Base-by-base conservation (phyloP, 2,888 invertebrate genomes). In the Agrochola circellaris region DNA sequence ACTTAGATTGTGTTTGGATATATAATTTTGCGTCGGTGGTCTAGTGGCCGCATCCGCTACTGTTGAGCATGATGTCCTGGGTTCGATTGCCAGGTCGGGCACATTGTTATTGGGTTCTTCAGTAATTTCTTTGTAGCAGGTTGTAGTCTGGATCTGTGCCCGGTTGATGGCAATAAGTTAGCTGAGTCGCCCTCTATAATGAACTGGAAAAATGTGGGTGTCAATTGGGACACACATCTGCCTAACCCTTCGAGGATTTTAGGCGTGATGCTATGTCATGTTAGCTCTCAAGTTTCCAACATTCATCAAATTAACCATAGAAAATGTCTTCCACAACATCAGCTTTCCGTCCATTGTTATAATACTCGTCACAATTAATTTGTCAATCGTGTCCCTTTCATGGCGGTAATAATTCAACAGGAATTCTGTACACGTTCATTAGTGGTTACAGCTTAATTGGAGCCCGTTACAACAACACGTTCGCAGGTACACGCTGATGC, bases 391-490 rank as follows among this genome's bases (percentile, higher is more conserved):
- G 69, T 77, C 67, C 77, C 75, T 72, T 77, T 79, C 75, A 73
- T 69, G 74, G 38, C 64, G 73, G 60, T 77, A 73, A 83, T 82
- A 77, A 78, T 81, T 73, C 74, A 73, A 65, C 72, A 62, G 68
- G 68, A 72, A 74, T 84, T 65, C 75, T 48, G 71, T 75, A 54
- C 68, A 73, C 51, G 61, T 81, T 87, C 82, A 85, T 88, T 87
- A 84, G 79, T 75, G 82, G 67, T 81, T 83, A 78, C 83, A 70
- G 81, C 75, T 75, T 85, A 88, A 87, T 86, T 88, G 86, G 77
- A 75, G 23, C 75, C 76, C 65, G 84, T 77, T 82, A 79, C 74
- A 84, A 75, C 77, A 85, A 79, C 74, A 77, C 74, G 75, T 73
- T 79, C 70, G 74, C 64, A 69, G 75, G 66, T 78, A 72, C 68